phyloP scores from a whole-genome alignment of 2,888 invertebrate species.

The Cephalotes varians region DNA sequence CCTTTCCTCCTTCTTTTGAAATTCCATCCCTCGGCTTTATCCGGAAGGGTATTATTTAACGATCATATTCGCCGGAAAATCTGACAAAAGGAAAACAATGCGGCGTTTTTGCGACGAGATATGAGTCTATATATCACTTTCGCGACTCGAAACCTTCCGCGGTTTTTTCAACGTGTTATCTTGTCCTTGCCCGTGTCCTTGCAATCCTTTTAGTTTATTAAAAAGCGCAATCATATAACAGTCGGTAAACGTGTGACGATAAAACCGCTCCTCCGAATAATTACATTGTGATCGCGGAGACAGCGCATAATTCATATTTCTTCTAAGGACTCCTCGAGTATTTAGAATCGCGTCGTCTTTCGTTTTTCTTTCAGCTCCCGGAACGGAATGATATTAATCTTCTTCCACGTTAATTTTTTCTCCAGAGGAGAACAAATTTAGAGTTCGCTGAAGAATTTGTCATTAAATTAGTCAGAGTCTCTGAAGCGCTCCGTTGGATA shows the following conservation, averaged over 20 bases:
- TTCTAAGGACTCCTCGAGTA: conserved; percentile 21
- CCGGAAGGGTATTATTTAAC: neutral
- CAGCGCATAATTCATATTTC: conserved; percentile 22
- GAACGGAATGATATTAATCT: conserved; percentile 54
- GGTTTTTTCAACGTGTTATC: neutral
- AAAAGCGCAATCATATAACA: neutral
- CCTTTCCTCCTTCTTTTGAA: neutral
- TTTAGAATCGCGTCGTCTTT: conserved; percentile 21
- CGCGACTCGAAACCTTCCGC: neutral
- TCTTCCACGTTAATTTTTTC: neutral
- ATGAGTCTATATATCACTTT: neutral
- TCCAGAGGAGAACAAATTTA: neutral
- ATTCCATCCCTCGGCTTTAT: neutral
- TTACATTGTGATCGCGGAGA: neutral
- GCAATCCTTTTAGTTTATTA: conserved; percentile 14
- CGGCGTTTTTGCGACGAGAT: neutral
- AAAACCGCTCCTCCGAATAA: neutral
- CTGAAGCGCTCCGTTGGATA: neutral
- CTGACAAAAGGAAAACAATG: neutral
- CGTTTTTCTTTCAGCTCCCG: conserved; percentile 33
- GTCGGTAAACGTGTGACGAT: neutral
- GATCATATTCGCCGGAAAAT: neutral
- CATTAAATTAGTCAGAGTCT: neutral
- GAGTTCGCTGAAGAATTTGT: neutral
- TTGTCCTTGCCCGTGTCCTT: neutral